Base-by-base conservation (phyloP, 2,797 vertebrate species). In the Gouania willdenowi region DNA sequence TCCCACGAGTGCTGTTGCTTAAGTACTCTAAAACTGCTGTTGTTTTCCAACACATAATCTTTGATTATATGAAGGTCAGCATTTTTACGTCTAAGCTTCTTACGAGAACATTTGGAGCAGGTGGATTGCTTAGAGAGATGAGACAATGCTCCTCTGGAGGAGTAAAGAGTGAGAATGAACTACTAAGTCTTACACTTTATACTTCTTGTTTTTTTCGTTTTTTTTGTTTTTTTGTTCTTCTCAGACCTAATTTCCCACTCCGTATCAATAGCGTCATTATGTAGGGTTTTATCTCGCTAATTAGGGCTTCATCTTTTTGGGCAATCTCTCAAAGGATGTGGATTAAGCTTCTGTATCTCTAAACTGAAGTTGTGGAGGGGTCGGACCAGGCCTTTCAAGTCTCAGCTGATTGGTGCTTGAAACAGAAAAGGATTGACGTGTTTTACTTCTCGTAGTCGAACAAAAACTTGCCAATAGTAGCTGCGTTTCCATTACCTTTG, bases 1-100 rank as follows among this genome's bases (percentile, higher is more conserved):
- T 84, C 84, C 84, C 85, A 38, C 24, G 81, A 81, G 82, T 71
- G 54, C 46, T 43, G 32, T 77, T 77, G 74, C 79, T 77, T 82
- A 78, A 84, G 80, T 48, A 60, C 66, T 82, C 41, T 42, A 52
- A 74, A 77, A 77, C 64, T 71, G 72, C 74, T 83, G 78, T 82
- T 84, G 79, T 83, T 82, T 79, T 66, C 59, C 47, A 50, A 26
- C 52, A 49, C 54, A 46, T 86, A 86, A 82, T 87, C 84, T 84
- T 86, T 81, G 70, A 81, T 87, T 81, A 68, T 61, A 69, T 75
- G 74, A 81, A 83, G 85, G 83, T 87, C 84, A 87, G 81, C 77
- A 43, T 75, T 81, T 78, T 82, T 53, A n/a, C n/a, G 63, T 55
- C 45, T 83, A 87, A 86, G 78, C 84, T 68, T 74, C 82, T 85